Evolutionary conservation across 2,113 vertebrate species (phyloP).

Genomic region (Psittacula cyanocephala): DNA sequence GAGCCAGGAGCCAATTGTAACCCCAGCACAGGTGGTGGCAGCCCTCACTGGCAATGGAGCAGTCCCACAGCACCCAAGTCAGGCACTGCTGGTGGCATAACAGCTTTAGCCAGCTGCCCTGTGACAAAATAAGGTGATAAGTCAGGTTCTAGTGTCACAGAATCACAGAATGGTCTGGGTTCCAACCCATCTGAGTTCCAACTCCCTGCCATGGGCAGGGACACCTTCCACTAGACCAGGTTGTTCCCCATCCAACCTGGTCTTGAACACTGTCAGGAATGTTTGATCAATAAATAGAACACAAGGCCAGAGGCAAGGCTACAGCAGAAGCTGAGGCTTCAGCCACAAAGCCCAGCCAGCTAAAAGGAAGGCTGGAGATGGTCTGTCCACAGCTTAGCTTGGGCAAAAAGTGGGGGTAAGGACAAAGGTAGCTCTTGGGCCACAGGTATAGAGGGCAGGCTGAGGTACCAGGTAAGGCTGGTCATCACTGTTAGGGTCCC

Average conservation of each 20-base stretch:
- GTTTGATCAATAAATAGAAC: background rate
- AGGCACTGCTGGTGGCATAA: background rate
- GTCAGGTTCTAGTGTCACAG: too few species aligned
- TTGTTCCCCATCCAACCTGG: too few species aligned
- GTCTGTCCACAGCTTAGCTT: rapidly evolving
- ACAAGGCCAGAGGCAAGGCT: background rate
- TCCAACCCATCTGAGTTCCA: too few species aligned
- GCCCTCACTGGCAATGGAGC: background rate
- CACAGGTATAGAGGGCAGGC: too few species aligned
- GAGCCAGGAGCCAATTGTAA: background rate
- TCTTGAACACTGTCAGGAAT: too few species aligned
- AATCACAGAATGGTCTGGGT: too few species aligned
- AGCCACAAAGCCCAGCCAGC: background rate
- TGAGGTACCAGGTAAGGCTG: background rate
- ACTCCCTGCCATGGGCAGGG: too few species aligned
- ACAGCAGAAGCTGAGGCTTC: background rate
- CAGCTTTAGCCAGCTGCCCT: background rate
- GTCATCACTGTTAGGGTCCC: background rate
- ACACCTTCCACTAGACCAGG: too few species aligned
- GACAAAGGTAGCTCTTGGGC: background rate
- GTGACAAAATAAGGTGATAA: too few species aligned
- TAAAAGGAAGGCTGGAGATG: background rate
- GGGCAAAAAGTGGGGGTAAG: background rate
- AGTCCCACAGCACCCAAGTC: background rate
- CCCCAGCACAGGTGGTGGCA: background rate